Evolutionary conservation across 2,113 vertebrate species (phyloP), one percentile per base, ranked within the genome.

Genomic region (Pluvialis apricaria): DNA sequence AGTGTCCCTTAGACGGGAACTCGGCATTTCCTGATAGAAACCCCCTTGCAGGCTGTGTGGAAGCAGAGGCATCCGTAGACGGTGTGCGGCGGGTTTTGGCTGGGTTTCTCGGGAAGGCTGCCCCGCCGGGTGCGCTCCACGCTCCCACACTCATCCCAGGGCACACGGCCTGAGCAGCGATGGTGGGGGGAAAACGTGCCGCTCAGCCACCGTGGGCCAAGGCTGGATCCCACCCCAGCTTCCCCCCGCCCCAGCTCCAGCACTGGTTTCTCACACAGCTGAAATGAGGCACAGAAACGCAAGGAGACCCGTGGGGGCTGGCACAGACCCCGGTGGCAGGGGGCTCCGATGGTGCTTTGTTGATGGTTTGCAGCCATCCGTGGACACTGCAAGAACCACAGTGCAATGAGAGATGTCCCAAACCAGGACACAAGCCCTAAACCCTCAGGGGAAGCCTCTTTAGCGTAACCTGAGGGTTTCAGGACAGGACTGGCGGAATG

Each of bases 91-190:
- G 6, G n/a, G 22, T 6, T 86, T 61, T 17, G 68, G 75, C 92
- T 58, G n/a, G 47, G 29, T 28, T 45, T 15, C 44, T 47, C 0
- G 1, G 60, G 45, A 47, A 34, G 10, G 44, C 57, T 76, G 45
- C 16, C 26, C 38, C 0, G 0, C 42, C 26, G 24, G 62, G 22
- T 34, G 34, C 11, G 10, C 54, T 52, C 49, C 60, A 16, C 4
- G 0, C 25, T 42, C 28, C 71, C 24, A 4, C 18, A 1, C 49
- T 29, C 32, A 31, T 26, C 75, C n/a, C 42, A 34, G 61, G n/a
- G 11, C 9, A 22, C 38, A 22, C 1, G 0, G 31, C 36, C 52
- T 64, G 15, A 13, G 29, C 0, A 0, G 32, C 9, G 57, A 13
- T 36, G 16, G 12, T 7, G 19, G 13, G 19, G 17, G 18, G 5